Evolutionary conservation across 2,113 vertebrate genomes (phyloP), one percentile per base, ranked within the genome.

Genomic region (Synodontis membranacea): DNA sequence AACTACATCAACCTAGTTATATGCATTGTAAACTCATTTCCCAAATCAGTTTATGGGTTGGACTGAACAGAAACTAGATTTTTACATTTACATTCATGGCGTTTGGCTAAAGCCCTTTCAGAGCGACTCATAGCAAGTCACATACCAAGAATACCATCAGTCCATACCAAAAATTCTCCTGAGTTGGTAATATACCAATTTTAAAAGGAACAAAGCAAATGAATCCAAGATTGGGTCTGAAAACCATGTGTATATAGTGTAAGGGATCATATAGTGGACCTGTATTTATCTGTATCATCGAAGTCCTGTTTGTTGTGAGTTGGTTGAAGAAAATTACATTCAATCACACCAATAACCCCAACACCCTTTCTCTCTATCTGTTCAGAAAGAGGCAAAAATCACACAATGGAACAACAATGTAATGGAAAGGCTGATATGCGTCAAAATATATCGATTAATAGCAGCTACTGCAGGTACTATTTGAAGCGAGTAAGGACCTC

Each of bases 221-320:
- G 15, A 68, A 39, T 46, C 52, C 25, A 81, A 80, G 15, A 75
- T 34, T 74, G 44, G 14, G 31, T 56, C 44, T 39, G 15, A 25
- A 76, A 60, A 72, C 14, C 82, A 52, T 1, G 2, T 2, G 4
- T 54, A 72, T 31, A 23, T 46, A 37, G 52, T 19, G 14, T 64
- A 48, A 75, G 66, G 1, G n/a, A 54, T 17, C 34, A 39, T 68
- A 37, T 37, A 17, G 5, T 8, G 5, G 14, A 99, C 98, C 97
- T 98, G 94, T 99, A 99, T 75, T 97, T 97, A 34, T 99, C 97
- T 5, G 96, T 97, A 86, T 98, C 97, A 89, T 96, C 95, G 85
- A 99, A 99, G 90, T 97, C 97, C 89, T 99, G 98, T 88, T 99
- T 99, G 92, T 98, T 99, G 91, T 99, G 98, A 74, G 97, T 99